Conservation (phyloP, 2,113 vertebrate genomes). For the Epinephelus lanceolatus region DNA sequence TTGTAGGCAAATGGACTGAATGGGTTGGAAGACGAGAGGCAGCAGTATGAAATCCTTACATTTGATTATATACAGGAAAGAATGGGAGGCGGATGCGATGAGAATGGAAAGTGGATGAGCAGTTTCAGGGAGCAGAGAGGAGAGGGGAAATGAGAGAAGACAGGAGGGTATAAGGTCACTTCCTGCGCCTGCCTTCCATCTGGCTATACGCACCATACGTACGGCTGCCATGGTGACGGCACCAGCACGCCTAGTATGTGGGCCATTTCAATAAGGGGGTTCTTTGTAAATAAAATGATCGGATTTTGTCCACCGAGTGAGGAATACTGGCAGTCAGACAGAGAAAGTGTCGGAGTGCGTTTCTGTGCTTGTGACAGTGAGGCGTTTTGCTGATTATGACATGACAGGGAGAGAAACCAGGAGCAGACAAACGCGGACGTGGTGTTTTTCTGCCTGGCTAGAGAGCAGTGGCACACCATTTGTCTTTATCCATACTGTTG, state of each 20-base stretch:
- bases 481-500: conserved; percentile 79
- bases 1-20: background rate
- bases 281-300: conserved; percentile 49
- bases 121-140: conserved; percentile 1
- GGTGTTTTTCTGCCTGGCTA: conserved; percentile 84
- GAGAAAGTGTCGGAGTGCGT: conserved; percentile 1
- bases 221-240: conserved; percentile 51
- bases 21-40: background rate
- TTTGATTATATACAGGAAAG: background rate
- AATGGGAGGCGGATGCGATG: background rate
- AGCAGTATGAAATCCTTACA: conserved; percentile 17
- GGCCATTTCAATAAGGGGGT: background rate
- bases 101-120: conserved; percentile 22
- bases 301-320: conserved; percentile 4
- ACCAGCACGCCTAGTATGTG: conserved; percentile 31
- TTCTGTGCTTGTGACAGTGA: conserved; percentile 33
- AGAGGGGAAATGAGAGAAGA: conserved; percentile 56
- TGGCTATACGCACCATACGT: conserved; percentile 55
- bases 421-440: conserved; percentile 65
- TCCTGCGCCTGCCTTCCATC: conserved; percentile 66
- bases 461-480: conserved; percentile 77
- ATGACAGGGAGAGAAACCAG: conserved; percentile 63
- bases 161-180: conserved; percentile 65
- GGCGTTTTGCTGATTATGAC: conserved; percentile 75
- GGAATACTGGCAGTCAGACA: conserved; percentile 20